Conservation (phyloP, 2,888 invertebrate genomes). For the Apantesis nais region DNA sequence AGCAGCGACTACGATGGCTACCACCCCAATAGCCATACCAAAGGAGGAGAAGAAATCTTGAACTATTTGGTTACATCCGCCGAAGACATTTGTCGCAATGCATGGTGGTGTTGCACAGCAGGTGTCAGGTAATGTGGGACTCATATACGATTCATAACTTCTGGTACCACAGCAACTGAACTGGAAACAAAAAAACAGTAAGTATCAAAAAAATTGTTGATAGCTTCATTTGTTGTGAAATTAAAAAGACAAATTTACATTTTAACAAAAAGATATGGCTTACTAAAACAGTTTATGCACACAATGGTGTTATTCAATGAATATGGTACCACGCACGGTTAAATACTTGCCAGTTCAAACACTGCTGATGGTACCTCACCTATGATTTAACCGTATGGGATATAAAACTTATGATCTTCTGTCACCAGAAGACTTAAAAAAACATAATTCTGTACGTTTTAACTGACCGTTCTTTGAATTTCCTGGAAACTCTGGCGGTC, state of each 20-base stretch:
- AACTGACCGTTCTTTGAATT: conserved; percentile 85
- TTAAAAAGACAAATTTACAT: not conserved
- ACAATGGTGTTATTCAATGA: not conserved
- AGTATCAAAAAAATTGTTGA: not conserved
- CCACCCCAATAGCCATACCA: conserved; percentile 85
- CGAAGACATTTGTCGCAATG: conserved; percentile 58
- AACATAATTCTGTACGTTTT: not conserved
- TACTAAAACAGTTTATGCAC: not conserved
- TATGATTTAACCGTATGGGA: not conserved
- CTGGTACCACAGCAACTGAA: conserved; percentile 85
- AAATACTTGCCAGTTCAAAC: not conserved
- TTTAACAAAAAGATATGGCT: too few species aligned
- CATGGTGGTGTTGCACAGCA: conserved; percentile 75
- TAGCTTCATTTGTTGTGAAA: too few species aligned
- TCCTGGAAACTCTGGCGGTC: conserved; percentile 82
- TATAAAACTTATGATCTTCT: not conserved
- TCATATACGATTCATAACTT: conserved; percentile 66
- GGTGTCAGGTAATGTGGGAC: conserved; percentile 60
- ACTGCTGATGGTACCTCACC: not conserved
- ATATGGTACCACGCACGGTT: not conserved
- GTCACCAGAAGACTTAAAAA: not conserved
- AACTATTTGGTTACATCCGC: conserved; percentile 79
- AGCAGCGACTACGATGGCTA: conserved; percentile 87
- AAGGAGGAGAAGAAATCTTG: conserved; percentile 71
- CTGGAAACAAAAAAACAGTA: conserved; percentile 60